These are phyloP conservation scores for Meloidogyne floridensis DNA, from an alignment of 1,140 invertebrate genomes.

Conservation along the genomic window DNA sequence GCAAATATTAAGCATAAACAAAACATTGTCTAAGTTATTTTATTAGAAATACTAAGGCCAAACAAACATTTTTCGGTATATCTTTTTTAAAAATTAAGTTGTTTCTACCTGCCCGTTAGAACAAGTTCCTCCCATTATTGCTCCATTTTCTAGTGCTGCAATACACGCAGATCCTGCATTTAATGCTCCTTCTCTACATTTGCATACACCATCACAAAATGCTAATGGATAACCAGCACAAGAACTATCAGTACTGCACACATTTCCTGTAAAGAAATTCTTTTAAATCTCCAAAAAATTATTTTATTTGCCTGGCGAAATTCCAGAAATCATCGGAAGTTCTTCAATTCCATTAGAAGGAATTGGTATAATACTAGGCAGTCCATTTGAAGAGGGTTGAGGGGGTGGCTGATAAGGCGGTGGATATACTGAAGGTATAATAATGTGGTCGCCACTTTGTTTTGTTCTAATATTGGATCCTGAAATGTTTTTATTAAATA, in stretches of 20 bases:
- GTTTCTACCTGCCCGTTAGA: slow-evolving; percentile 26
- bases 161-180: slow-evolving; percentile 64
- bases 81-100: too few relatives aligned
- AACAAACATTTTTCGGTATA: too few relatives aligned
- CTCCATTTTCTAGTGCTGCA: slow-evolving; percentile 32
- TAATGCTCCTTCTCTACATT: slow-evolving; percentile 59
- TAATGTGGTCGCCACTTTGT: not conserved
- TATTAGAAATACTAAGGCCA: too few relatives aligned
- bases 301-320: slow-evolving; percentile 24
- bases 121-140: slow-evolving; percentile 43
- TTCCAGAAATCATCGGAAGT: slow-evolving; percentile 23
- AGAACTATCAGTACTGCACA: slow-evolving; percentile 52
- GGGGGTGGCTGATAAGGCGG: not conserved
- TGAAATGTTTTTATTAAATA: too few relatives aligned
- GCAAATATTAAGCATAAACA: too few relatives aligned
- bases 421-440: not conserved
- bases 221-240: slow-evolving; percentile 62
- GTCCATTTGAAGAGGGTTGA: not conserved
- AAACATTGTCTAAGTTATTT: too few relatives aligned
- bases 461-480: not conserved
- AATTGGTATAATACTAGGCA: not conserved
- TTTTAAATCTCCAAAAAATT: not conserved
- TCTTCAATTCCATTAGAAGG: not conserved
- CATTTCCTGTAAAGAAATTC: slow-evolving; percentile 21
- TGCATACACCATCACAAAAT: slow-evolving; percentile 63